phyloP scores from a whole-genome alignment of 2,113 vertebrate genomes.

The Petroica traversi region DNA sequence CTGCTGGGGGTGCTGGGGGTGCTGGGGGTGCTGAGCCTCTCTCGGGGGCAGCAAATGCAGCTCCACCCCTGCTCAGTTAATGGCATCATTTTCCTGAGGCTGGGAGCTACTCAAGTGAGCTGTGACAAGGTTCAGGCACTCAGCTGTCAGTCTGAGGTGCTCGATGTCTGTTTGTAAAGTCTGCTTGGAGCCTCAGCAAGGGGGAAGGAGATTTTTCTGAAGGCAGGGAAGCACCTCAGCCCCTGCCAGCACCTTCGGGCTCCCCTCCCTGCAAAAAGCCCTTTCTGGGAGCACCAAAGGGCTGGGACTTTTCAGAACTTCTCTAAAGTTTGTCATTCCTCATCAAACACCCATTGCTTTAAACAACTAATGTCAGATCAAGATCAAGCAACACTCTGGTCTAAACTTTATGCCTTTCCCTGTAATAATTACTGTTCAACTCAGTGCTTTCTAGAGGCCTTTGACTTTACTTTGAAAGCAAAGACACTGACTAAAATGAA shows the following conservation, averaged over 20 bases:
- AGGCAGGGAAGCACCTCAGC: background rate
- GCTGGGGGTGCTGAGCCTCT: background rate
- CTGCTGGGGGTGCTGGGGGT: background rate
- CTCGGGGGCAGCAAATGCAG: background rate
- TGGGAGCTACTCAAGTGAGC: background rate
- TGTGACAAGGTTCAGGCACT: background rate
- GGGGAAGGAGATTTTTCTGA: background rate
- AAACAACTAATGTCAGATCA: background rate
- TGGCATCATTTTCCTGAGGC: background rate
- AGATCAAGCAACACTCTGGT: background rate
- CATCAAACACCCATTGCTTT: background rate
- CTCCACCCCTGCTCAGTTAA: background rate
- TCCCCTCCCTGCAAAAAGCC: background rate
- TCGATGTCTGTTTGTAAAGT: background rate
- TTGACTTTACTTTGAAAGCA: background rate
- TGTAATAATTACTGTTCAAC: background rate
- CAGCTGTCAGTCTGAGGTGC: background rate
- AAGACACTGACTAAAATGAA: background rate
- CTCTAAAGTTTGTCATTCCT: background rate
- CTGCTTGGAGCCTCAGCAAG: background rate
- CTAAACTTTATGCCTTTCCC: background rate
- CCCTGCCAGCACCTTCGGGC: background rate
- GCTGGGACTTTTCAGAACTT: rapidly evolving
- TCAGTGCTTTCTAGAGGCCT: background rate
- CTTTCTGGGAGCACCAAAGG: background rate